These are phyloP conservation scores for Muricea muricata DNA, from an alignment of 92 coral and sea anemone genomes.

Conservation along the genomic window DNA sequence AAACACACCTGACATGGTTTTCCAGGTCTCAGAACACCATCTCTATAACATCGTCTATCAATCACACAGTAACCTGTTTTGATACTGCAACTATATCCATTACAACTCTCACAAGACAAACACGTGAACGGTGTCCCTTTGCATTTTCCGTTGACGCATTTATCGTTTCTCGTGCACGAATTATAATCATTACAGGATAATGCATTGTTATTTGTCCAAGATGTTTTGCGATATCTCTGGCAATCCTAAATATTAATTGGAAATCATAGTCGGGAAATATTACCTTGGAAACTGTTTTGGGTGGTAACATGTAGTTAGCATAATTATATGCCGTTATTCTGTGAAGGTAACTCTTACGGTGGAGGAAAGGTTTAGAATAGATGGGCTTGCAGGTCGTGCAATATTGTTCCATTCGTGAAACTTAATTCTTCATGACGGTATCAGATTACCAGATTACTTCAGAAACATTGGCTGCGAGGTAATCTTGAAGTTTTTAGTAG, in stretches of 20 bases:
- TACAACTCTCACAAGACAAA: constrained; percentile 75
- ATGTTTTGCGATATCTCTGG: constrained; percentile 53
- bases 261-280: too few species aligned
- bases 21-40: constrained; percentile 73
- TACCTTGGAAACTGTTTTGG: too few species aligned
- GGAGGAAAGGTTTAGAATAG: too few species aligned
- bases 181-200: constrained; percentile 79
- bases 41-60: constrained; percentile 68
- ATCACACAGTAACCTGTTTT: constrained; percentile 75
- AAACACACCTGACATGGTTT: constrained; percentile 83
- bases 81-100: constrained; percentile 78
- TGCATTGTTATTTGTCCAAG: constrained; percentile 84
- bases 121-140: constrained; percentile 82
- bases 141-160: constrained; percentile 77
- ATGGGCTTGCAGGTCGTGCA: too few species aligned
- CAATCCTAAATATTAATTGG: constrained; percentile 56
- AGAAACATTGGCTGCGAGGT: too few species aligned
- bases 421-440: too few species aligned
- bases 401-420: too few species aligned
- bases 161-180: constrained; percentile 79
- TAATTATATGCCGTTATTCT: too few species aligned
- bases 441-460: too few species aligned
- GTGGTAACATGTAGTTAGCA: too few species aligned
- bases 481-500: too few species aligned
- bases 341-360: too few species aligned